A percentile compares a stretch with the other conserved stretches of the same genome.
These are phyloP conservation scores for Rugalucina vietnamica DNA, from an alignment of 2,888 invertebrate species.

Conservation along the genomic window DNA sequence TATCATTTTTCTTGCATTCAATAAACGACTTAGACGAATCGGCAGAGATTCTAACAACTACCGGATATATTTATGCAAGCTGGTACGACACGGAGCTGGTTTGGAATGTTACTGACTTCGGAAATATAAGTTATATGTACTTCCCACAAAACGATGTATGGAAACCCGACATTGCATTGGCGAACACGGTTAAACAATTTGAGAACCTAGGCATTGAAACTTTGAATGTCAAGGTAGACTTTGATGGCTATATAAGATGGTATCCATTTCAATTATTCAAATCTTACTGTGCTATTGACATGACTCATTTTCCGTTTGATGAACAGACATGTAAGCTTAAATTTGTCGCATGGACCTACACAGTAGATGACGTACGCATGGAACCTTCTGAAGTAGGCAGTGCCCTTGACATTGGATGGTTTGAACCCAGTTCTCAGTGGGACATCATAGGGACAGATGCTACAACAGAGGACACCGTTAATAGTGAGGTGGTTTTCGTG, in stretches of 20 bases:
- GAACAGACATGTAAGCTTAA: too few species aligned
- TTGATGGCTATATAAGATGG: not conserved
- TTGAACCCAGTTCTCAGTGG: too few species aligned
- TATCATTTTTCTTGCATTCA: not conserved
- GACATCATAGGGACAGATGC: too few species aligned
- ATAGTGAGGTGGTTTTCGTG: not conserved
- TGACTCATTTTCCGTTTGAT: too few species aligned
- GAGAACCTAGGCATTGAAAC: not conserved
- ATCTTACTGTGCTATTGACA: too few species aligned
- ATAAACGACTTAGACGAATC: not conserved
- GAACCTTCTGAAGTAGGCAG: too few species aligned
- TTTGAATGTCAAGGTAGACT: not conserved
- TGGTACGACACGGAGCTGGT: not conserved
- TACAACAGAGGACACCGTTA: too few species aligned
- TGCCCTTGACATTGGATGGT: too few species aligned
- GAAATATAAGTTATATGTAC: not conserved
- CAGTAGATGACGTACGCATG: too few species aligned
- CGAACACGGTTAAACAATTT: not conserved
- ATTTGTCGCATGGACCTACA: too few species aligned
- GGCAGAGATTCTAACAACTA: not conserved
- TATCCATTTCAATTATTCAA: not conserved
- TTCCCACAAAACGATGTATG: not conserved
- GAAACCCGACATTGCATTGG: not conserved
- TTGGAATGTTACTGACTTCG: not conserved
- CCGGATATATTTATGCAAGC: not conserved